These are phyloP conservation scores for Aurelia coerulea DNA, from an alignment of 30 jellyfish, hydroid and myxozoan genomes.

Conservation along the genomic window DNA sequence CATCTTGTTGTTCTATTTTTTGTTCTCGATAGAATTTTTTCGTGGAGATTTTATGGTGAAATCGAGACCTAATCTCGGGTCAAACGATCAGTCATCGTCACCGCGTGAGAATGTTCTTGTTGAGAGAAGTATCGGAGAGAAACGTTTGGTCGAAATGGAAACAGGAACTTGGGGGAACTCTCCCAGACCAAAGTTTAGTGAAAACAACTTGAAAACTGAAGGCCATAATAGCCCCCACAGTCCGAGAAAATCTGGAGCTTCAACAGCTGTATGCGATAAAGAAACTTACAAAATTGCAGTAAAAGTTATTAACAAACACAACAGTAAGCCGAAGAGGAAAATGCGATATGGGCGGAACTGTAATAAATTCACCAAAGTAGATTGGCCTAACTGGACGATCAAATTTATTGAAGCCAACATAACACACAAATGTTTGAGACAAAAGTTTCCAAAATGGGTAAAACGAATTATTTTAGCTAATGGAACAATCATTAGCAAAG, in stretches of 20 bases:
- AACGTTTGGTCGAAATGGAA: too few species aligned
- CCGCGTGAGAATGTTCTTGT: too few species aligned
- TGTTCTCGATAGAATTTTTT: too few species aligned
- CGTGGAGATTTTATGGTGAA: too few species aligned
- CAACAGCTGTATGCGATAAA: not conserved
- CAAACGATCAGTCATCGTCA: too few species aligned
- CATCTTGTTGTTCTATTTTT: too few species aligned
- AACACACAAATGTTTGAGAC: not conserved
- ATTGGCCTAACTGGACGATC: slow-evolving; percentile 61
- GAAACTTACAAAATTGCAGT: not conserved
- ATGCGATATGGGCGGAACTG: not conserved
- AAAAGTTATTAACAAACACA: not conserved
- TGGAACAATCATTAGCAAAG: slow-evolving; percentile 19
- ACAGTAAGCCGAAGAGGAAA: not conserved
- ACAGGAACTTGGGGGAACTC: too few species aligned
- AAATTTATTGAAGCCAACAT: not conserved
- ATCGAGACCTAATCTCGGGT: too few species aligned
- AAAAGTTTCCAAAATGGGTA: slow-evolving; percentile 37
- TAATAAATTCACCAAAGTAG: not conserved
- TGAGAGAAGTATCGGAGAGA: too few species aligned
- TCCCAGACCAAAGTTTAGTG: too few species aligned
- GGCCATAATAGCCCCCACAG: not conserved
- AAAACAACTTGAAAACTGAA: too few species aligned
- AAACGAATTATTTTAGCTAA: slow-evolving; percentile 40
- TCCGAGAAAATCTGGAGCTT: not conserved